Evolutionary conservation across 1,140 invertebrate species (phyloP).

Genomic region (Hesperophylax magnus): DNA sequence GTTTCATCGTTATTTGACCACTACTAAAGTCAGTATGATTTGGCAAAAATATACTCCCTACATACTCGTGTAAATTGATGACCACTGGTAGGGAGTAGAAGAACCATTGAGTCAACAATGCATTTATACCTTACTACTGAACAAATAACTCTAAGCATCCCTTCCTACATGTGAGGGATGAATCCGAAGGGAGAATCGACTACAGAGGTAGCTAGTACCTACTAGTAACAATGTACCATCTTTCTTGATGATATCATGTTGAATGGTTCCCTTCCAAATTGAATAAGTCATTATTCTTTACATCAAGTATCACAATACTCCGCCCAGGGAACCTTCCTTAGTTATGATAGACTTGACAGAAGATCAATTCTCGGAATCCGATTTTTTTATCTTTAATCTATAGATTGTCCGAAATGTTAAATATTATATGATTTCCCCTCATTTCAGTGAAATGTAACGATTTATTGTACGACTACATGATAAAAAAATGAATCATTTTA

Average conservation of each 20-base stretch:
- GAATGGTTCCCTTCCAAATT: conserved; percentile 24
- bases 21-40: too few relatives aligned
- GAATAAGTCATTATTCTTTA: conserved; percentile 39
- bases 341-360: conserved; percentile 10
- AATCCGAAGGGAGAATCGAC: not conserved
- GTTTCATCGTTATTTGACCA: too few relatives aligned
- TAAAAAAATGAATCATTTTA: too few relatives aligned
- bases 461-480: too few relatives aligned
- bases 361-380: not conserved
- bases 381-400: not conserved
- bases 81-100: too few relatives aligned
- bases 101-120: not conserved
- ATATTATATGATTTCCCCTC: too few relatives aligned
- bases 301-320: conserved; percentile 35
- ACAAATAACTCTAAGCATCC: not conserved
- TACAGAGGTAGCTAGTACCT: not conserved
- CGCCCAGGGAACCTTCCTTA: conserved; percentile 25
- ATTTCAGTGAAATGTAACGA: too few relatives aligned
- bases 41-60: too few relatives aligned
- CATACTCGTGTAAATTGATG: too few relatives aligned
- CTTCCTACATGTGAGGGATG: not conserved
- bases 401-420: conserved; percentile 10
- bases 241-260: not conserved
- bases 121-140: not conserved
- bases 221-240: too few relatives aligned